phyloP scores from a whole-genome alignment of 2,113 vertebrate species.

The Sceloporus tristichus region DNA sequence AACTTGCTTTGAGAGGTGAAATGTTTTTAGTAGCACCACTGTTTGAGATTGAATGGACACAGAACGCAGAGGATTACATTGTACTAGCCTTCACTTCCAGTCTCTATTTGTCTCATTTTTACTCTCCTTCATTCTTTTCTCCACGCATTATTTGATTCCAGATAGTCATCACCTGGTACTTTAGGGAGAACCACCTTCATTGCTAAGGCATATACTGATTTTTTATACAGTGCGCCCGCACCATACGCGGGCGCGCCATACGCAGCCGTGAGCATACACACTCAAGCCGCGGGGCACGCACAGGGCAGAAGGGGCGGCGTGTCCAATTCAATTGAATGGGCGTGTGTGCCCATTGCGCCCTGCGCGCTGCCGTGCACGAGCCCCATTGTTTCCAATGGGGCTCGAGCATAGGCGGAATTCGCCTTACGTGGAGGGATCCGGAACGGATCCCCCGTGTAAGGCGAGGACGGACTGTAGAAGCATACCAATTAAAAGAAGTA shows the following conservation, averaged over 20 bases:
- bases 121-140: background rate
- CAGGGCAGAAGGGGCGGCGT: too few relatives aligned
- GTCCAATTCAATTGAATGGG: too few relatives aligned
- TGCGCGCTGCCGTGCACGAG: too few relatives aligned
- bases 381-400: too few relatives aligned
- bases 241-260: too few relatives aligned
- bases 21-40: background rate
- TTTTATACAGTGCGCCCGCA: too few relatives aligned
- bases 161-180: background rate
- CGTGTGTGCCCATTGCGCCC: too few relatives aligned
- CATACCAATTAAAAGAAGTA: background rate
- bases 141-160: background rate
- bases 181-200: background rate
- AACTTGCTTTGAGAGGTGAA: background rate
- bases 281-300: too few relatives aligned
- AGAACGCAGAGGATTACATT: background rate
- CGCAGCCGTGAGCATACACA: too few relatives aligned
- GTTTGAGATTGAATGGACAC: background rate
- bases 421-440: too few relatives aligned
- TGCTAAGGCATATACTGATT: background rate
- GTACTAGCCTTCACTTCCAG: background rate
- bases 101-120: background rate
- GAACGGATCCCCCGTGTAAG: too few relatives aligned
- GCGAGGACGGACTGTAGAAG: background rate
- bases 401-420: too few relatives aligned